phyloP scores from a whole-genome alignment of 2,888 invertebrate genomes.

The Tiliacea citrago region DNA sequence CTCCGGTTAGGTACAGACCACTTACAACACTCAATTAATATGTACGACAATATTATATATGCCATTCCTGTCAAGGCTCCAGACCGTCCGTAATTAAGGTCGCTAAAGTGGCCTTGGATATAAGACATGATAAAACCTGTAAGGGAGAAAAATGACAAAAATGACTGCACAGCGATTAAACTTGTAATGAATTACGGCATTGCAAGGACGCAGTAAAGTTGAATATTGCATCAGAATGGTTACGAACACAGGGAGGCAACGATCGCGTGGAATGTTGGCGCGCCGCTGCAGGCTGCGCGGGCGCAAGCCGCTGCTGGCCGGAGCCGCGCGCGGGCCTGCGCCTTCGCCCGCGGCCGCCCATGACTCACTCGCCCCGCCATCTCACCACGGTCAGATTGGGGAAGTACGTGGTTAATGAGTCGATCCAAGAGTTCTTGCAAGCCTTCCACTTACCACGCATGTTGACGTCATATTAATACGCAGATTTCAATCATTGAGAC shows the following conservation, averaged over 20 bases:
- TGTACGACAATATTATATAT: constrained; percentile 73
- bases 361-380: constrained; percentile 82
- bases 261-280: constrained; percentile 88
- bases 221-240: constrained; percentile 90
- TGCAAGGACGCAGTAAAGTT: constrained; percentile 91
- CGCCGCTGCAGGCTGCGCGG: constrained; percentile 71
- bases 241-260: constrained; percentile 86
- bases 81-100: constrained; percentile 83
- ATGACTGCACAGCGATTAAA: constrained; percentile 84
- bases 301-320: constrained; percentile 69
- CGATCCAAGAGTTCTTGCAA: constrained; percentile 72
- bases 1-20: constrained; percentile 21
- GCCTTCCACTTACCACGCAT: constrained; percentile 65
- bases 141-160: constrained; percentile 85
- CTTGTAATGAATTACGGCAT: constrained; percentile 90
- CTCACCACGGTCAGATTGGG: constrained; percentile 78
- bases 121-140: constrained; percentile 79
- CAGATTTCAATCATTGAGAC: constrained; percentile 57
- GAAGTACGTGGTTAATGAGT: constrained; percentile 83
- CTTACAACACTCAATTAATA: constrained; percentile 63
- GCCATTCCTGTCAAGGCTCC: constrained; percentile 74
- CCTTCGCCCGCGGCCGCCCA: constrained; percentile 64
- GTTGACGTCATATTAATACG: constrained; percentile 78
- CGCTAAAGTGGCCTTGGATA: constrained; percentile 85
- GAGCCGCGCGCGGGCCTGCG: constrained; percentile 64